Base-by-base conservation (phyloP, 2,797 vertebrate genomes). In the Enoplosus armatus region DNA sequence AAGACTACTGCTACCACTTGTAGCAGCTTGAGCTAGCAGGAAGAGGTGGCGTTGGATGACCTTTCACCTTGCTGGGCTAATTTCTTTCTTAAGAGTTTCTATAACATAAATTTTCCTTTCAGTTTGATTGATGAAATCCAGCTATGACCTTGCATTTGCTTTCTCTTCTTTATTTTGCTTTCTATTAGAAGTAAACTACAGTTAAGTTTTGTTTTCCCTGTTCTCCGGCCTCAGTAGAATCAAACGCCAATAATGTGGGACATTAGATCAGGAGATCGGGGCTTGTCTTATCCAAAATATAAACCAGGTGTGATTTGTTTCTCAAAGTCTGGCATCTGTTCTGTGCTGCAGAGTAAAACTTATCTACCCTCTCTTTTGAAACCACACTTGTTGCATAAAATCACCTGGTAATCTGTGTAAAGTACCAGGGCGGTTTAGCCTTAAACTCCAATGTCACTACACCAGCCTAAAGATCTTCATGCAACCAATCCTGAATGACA, bases 161-260 rank as follows among this genome's bases (percentile, higher is more conserved):
- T 41, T 64, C 24, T 55, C n/a, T n/a, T n/a, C n/a, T n/a, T n/a
- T 53, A 27, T 66, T 66, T 79, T 71, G 0, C 35, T 79, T 73
- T 83, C 48, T 20, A 3, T 77, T 58, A 12, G 1, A 29, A 12
- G 22, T 8, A 9, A 61, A 67, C 22, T 24, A 41, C 16, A 37
- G 1, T n/a, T 22, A 14, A 26, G 8, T 74, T 71, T 47, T 55
- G 41, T 35, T 65, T 81, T 70, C 47, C 20, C 39, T 4, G 1
- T 26, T 37, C 14, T 54, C 41, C 4, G 0, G 4, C 58, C 27
- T 76, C 54, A 20, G 6, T n/a, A n/a, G 4, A 58, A n/a, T 33
- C 54, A 69, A 18, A n/a, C 43, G 35, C 2, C 41, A 50, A 3
- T 41, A 15, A 54, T 69, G 41, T 55, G 35, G 11, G 6, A 29